Conservation (phyloP, 2,113 vertebrate species). For the Salvator merianae region DNA sequence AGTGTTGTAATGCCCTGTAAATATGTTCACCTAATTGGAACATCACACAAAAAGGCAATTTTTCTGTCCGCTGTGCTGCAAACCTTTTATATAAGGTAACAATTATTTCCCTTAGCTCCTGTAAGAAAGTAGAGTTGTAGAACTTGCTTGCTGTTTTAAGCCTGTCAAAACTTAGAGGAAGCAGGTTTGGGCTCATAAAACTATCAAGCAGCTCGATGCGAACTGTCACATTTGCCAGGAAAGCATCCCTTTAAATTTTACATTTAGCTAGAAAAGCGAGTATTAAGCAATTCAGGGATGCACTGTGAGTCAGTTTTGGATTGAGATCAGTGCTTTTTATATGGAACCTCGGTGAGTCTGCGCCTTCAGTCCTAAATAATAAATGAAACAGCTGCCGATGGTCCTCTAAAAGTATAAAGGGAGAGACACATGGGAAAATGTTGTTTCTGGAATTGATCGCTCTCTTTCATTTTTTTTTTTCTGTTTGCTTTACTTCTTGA, state of each 20-base stretch:
- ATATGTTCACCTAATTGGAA: background rate
- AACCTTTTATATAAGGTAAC: background rate
- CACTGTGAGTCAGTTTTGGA: background rate
- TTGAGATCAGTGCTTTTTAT: background rate
- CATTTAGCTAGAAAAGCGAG: background rate
- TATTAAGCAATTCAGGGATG: background rate
- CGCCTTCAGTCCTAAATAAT: conserved; percentile 1
- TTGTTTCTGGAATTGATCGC: conserved; percentile 2
- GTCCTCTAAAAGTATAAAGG: background rate
- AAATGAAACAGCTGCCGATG: conserved; percentile 9
- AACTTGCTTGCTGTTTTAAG: background rate
- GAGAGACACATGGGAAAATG: background rate
- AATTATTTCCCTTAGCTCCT: background rate
- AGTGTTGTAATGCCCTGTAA: background rate
- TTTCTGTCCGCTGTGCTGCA: background rate
- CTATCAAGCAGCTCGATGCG: background rate
- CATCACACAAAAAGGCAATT: background rate
- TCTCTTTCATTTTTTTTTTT: background rate
- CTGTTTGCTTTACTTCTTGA: background rate
- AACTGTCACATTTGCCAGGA: background rate
- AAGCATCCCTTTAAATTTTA: background rate
- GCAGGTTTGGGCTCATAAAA: conserved; percentile 2
- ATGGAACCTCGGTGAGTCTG: background rate
- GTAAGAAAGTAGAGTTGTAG: background rate
- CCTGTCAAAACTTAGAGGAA: background rate